Evolutionary conservation across 2,888 invertebrate genomes (phyloP), one percentile per base, ranked within the genome.

Genomic region (Coenonympha arcania): DNA sequence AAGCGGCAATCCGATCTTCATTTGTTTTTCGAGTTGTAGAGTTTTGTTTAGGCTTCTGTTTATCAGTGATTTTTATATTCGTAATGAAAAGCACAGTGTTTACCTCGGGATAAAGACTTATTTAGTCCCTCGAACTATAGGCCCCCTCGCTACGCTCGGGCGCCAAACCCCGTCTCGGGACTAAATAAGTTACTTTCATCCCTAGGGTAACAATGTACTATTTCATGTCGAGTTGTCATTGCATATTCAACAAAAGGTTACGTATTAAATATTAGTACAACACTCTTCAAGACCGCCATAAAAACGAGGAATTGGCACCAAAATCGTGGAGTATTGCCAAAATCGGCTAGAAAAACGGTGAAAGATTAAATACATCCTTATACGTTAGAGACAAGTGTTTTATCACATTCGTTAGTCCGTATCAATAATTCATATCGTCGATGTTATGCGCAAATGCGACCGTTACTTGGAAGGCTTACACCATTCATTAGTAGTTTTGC

Each of bases 391-490:
- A 82, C 83, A 81, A 76, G 76, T 82, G 82, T 82, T 76, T 76
- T 76, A 77, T 79, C 78, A 76, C 75, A 76, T 81, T 79, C 66
- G 78, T 79, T 75, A 73, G 73, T 67, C 65, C 64, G 60, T 77
- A 83, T 85, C 79, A 83, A 84, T 86, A 79, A 85, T 86, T 84
- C 84, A 85, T 81, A 77, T 70, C 70, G 63, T 34, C 63, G 68
- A 70, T 77, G 71, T 79, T 82, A 83, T 83, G 82, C 79, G 74
- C 75, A 80, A 76, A 72, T 73, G 61, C 73, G 65, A 78, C 84
- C 81, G 83, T 81, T 86, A 84, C 83, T 81, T 84, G 82, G 84
- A 86, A 85, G 79, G 73, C 79, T 81, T 72, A 76, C 70, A 72
- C 65, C 63, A 69, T 79, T 82, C 85, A 86, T 85, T 85, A 82